These are phyloP conservation scores for Dioctria linearis DNA, from an alignment of 2,888 invertebrate genomes.

Conservation along the genomic window DNA sequence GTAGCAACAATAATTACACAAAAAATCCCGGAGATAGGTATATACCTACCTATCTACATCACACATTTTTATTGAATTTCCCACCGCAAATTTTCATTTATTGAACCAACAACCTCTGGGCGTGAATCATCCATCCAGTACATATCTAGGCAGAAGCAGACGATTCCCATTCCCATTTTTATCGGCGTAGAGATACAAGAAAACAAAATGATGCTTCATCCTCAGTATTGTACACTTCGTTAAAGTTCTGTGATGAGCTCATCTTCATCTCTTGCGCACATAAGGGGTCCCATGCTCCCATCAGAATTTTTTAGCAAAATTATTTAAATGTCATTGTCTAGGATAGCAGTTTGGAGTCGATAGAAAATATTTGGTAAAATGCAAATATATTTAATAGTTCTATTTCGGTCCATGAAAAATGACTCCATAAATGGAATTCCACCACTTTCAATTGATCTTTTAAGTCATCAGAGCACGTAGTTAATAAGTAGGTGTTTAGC, in stretches of 20 bases:
- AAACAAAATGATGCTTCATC: neutral
- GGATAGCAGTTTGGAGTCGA: too few species aligned
- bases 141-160: constrained; percentile 13
- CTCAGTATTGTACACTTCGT: neutral
- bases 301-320: neutral
- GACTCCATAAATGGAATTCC: too few species aligned
- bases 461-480: too few species aligned
- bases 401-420: too few species aligned
- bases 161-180: neutral
- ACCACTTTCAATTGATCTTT: too few species aligned
- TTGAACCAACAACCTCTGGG: constrained; percentile 30
- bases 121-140: constrained; percentile 5
- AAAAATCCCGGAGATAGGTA: neutral
- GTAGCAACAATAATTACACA: neutral
- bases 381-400: too few species aligned
- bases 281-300: neutral
- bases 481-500: too few species aligned
- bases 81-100: neutral
- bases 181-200: neutral
- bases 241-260: neutral
- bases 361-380: too few species aligned
- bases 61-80: neutral
- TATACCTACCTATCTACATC: too few species aligned
- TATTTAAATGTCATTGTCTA: neutral
- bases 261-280: neutral